Conservation (phyloP, 2,888 invertebrate genomes). For the Stegophylla sp. region DNA sequence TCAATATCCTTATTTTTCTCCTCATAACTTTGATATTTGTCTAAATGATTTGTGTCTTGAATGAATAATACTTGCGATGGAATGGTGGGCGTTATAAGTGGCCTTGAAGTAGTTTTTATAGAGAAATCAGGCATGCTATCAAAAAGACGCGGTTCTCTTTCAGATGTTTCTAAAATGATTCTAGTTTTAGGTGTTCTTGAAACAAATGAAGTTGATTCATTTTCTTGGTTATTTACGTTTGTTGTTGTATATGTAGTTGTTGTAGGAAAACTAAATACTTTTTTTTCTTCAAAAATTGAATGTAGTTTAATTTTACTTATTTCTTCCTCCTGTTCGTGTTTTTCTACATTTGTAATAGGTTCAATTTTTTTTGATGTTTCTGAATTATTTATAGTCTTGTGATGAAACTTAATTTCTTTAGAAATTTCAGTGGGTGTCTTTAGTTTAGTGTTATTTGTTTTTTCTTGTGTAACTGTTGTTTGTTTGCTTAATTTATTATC, state of each 20-base stretch:
- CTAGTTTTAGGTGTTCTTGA: conserved; percentile 40
- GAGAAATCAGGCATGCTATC: conserved; percentile 61
- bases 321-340: conserved; percentile 21
- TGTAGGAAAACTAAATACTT: conserved; percentile 42
- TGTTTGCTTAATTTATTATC: background rate
- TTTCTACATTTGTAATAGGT: conserved; percentile 10
- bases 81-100: conserved; percentile 51
- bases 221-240: background rate
- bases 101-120: conserved; percentile 31
- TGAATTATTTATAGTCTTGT: background rate
- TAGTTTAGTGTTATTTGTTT: background rate
- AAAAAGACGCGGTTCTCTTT: conserved; percentile 61
- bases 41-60: conserved; percentile 60
- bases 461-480: background rate
- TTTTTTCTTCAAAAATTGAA: conserved; percentile 37
- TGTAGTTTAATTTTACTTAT: conserved; percentile 34
- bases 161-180: conserved; percentile 54
- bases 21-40: conserved; percentile 58
- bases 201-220: conserved; percentile 29
- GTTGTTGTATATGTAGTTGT: conserved; percentile 45
- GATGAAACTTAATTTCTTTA: background rate
- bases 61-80: conserved; percentile 51
- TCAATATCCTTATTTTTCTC: conserved; percentile 50
- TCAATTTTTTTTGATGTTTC: conserved; percentile 3
- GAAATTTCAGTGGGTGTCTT: conserved; percentile 8